phyloP scores from a whole-genome alignment of 2,888 invertebrate genomes.

The Spilarctia lutea region DNA sequence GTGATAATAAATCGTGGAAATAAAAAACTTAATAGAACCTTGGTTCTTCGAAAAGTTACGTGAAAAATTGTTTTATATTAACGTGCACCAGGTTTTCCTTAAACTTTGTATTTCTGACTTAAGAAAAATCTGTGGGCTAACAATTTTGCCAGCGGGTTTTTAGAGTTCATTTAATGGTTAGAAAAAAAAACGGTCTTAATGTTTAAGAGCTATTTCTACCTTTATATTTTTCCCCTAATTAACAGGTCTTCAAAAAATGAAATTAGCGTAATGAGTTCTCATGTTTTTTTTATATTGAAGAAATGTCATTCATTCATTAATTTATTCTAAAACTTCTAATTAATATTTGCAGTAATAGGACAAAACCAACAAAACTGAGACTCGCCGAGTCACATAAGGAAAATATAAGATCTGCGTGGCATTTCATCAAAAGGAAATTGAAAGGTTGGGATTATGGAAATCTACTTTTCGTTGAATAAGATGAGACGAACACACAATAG shows the following conservation, averaged over 20 bases:
- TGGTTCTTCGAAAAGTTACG: constrained; percentile 32
- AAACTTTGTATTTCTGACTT: constrained; percentile 28
- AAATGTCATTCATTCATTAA: not conserved
- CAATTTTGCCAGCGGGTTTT: not conserved
- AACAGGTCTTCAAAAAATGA: not conserved
- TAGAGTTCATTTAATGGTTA: not conserved
- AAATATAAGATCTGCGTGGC: not conserved
- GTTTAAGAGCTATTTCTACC: not conserved
- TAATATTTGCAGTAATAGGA: not conserved
- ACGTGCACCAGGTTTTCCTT: constrained; percentile 40
- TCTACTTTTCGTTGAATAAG: not conserved
- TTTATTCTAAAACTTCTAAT: not conserved
- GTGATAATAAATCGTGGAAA: constrained; percentile 34
- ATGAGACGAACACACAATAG: not conserved
- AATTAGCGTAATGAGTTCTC: not conserved
- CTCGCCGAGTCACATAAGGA: not conserved
- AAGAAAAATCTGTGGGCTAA: constrained; percentile 27
- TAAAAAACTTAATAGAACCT: constrained; percentile 41
- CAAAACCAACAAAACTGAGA: not conserved
- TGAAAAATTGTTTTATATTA: constrained; percentile 38
- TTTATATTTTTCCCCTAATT: not conserved
- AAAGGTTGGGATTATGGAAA: not conserved
- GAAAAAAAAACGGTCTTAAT: not conserved
- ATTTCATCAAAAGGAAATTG: constrained; percentile 4
- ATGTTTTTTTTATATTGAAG: not conserved